phyloP scores from a whole-genome alignment of 2,113 vertebrate genomes.

The Poeciliopsis retropinna region DNA sequence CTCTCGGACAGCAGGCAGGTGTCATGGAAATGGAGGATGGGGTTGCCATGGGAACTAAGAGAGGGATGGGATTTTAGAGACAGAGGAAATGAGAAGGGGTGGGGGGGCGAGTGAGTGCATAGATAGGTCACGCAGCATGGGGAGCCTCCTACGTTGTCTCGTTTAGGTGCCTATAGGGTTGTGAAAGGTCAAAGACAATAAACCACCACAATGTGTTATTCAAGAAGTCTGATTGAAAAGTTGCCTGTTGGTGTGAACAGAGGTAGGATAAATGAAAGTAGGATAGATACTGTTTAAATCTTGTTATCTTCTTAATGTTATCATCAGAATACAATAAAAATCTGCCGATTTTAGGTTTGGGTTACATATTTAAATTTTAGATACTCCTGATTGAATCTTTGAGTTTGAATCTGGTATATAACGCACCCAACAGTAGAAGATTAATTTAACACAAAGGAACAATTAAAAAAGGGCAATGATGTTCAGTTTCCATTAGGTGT shows the following conservation, averaged over 20 bases:
- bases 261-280: not conserved
- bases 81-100: not conserved
- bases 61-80: slow-evolving; percentile 42
- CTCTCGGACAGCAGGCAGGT: slow-evolving; percentile 72
- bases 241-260: not conserved
- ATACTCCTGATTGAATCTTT: not conserved
- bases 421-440: not conserved
- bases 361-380: not conserved
- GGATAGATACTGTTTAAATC: not conserved
- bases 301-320: not conserved
- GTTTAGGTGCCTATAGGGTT: not conserved
- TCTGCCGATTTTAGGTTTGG: not conserved
- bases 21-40: slow-evolving; percentile 59
- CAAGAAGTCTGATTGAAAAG: not conserved
- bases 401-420: not conserved
- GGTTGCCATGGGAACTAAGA: slow-evolving; percentile 70
- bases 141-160: slow-evolving; percentile 6
- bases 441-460: not conserved
- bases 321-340: not conserved
- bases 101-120: slow-evolving; percentile 30
- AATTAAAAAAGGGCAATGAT: not conserved
- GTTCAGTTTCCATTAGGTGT: too few relatives aligned
- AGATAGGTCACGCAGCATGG: slow-evolving; percentile 39
- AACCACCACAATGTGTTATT: not conserved
- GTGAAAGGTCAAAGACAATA: slow-evolving; percentile 13